Conservation (phyloP, 2,888 invertebrate genomes). For the Meiosimyza decipiens region DNA sequence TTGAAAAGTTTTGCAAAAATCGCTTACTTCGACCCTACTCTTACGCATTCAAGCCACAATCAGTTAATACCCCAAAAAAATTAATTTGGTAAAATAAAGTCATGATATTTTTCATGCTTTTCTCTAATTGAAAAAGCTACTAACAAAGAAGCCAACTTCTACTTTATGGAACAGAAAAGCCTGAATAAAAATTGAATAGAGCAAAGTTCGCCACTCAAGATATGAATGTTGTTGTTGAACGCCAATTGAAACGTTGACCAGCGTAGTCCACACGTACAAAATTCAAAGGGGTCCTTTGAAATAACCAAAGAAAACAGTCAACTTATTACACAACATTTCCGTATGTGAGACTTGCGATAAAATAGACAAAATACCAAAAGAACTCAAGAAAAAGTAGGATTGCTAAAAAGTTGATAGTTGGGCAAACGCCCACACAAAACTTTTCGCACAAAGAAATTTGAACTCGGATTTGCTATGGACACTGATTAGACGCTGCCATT, state of each 20-base stretch:
- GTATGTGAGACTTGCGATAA: constrained; percentile 30
- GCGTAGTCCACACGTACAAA: not conserved
- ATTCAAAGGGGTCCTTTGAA: constrained; percentile 1
- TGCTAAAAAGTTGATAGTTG: not conserved
- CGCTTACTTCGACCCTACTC: no score
- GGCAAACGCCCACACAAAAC: constrained; percentile 1
- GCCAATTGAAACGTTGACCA: constrained; percentile 8
- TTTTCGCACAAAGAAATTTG: not conserved
- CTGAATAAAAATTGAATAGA: not conserved
- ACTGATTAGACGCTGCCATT: constrained; percentile 12
- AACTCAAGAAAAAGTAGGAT: not conserved
- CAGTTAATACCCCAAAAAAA: not conserved
- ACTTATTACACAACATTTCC: constrained; percentile 33
- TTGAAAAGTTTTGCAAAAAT: no score
- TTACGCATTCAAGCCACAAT: not conserved
- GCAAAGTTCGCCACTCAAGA: constrained; percentile 13
- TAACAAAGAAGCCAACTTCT: constrained; percentile 8
- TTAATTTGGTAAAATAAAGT: constrained; percentile 19
- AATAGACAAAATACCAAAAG: constrained; percentile 16
- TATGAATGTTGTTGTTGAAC: constrained; percentile 3
- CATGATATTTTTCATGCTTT: constrained; percentile 13
- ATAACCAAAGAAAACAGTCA: not conserved
- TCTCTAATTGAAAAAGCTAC: constrained; percentile 9
- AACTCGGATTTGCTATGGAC: constrained; percentile 2
- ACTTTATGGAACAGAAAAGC: not conserved